These are phyloP conservation scores for Thomomys bottae DNA, from an alignment of 2,113 vertebrate species.

Conservation along the genomic window DNA sequence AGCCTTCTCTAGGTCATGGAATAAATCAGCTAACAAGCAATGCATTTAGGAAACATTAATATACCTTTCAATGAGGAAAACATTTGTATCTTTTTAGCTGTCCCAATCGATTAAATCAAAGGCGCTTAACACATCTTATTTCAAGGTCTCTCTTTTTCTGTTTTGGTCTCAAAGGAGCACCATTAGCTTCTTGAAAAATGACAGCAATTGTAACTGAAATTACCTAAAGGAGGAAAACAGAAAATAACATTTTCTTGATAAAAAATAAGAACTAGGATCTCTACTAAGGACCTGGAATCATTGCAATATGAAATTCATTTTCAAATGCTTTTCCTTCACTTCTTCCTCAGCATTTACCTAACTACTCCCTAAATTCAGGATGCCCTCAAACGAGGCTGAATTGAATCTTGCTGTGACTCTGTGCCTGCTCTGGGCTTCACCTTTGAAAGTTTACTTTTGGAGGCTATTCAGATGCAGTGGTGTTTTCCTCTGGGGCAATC, in stretches of 20 bases:
- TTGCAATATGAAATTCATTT: constrained; percentile 1
- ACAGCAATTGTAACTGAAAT: constrained; percentile 40
- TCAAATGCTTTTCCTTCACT: background rate
- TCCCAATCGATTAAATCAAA: constrained; percentile 78
- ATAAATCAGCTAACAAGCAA: constrained; percentile 72
- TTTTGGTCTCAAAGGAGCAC: constrained; percentile 62
- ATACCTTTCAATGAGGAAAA: constrained; percentile 72
- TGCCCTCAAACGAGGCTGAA: constrained; percentile 44
- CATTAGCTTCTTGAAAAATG: constrained; percentile 64
- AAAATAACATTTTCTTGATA: constrained; percentile 47
- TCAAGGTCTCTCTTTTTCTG: constrained; percentile 60
- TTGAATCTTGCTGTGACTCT: constrained; percentile 73
- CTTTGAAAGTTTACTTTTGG: constrained; percentile 90
- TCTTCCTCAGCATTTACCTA: background rate
- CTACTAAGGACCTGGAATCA: background rate
- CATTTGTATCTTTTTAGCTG: constrained; percentile 63
- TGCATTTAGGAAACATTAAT: constrained; percentile 73
- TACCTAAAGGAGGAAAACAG: constrained; percentile 1
- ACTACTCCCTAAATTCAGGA: background rate
- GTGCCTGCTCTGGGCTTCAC: constrained; percentile 81
- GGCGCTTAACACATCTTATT: constrained; percentile 58
- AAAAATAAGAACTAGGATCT: constrained; percentile 11
- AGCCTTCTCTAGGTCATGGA: constrained; percentile 65
- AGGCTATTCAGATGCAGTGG: constrained; percentile 86
- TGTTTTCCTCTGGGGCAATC: constrained; percentile 91